Evolutionary conservation across 2,797 vertebrate genomes (phyloP).

Genomic region (Pteronotus mesoamericanus): DNA sequence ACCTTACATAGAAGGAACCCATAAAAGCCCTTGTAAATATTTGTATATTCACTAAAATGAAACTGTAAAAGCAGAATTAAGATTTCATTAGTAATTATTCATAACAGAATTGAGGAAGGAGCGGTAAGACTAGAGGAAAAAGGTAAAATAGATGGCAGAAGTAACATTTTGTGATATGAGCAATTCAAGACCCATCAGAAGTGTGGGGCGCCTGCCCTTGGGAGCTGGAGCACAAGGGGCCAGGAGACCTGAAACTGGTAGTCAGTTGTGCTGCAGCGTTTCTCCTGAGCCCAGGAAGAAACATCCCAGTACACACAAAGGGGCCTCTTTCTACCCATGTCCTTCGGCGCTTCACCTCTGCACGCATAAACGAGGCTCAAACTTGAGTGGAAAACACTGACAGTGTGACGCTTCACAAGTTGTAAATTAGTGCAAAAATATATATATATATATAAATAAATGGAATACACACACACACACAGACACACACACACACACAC

Average conservation of each 20-base stretch:
- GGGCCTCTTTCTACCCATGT: neutral
- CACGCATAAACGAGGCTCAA: neutral
- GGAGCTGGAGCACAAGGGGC: neutral
- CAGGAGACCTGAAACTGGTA: neutral
- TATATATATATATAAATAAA: neutral
- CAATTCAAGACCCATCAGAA: neutral
- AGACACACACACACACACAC: no score
- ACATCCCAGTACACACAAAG: neutral
- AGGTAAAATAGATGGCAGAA: neutral
- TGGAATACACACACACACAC: no score
- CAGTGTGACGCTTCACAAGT: slow-evolving; percentile 13
- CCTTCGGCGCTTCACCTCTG: neutral
- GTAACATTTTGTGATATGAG: neutral
- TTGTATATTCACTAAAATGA: slow-evolving; percentile 33
- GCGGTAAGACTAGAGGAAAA: neutral
- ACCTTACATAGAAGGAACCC: neutral
- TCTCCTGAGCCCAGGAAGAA: neutral
- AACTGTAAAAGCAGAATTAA: slow-evolving; percentile 12
- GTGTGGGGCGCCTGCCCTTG: neutral
- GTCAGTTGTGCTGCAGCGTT: neutral
- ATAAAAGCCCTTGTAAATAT: neutral
- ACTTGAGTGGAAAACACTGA: neutral
- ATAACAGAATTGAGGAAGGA: neutral
- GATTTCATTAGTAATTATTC: neutral
- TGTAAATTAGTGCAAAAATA: slow-evolving; percentile 38